Evolutionary conservation across 2,113 vertebrate species (phyloP), one percentile per base, ranked within the genome.

Genomic region (Ardeotis arabs): DNA sequence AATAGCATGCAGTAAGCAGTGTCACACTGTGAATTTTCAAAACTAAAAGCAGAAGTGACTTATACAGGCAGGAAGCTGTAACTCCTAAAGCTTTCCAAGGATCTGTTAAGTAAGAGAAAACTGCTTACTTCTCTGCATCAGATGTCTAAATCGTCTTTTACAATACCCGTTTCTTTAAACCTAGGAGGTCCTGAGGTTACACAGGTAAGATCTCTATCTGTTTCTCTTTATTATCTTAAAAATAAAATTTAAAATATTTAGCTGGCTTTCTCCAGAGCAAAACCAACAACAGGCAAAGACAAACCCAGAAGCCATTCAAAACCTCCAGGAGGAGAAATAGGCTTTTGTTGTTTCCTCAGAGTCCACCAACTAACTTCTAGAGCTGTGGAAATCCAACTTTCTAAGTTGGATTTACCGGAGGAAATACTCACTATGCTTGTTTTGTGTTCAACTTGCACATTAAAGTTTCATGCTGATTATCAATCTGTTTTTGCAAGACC

Each of bases 1-100:
- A 98, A 98, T 98, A 98, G 97, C 96, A 80, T 13, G 68, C 96
- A 97, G 84, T 87, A 67, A 95, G 97, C 97, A 97, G 88, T 85
- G 96, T 97, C 97, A 96, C 89, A 96, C 94, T 97, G 95, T 88
- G 92, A 96, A 87, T 90, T 96, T 96, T 96, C 97, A 96, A 96
- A 95, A 94, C 95, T 95, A 76, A 97, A 96, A 88, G 96, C 84
- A 85, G 91, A 96, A 95, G 93, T 77, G 70, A 84, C 94, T 97
- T 96, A 81, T 45, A 92, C 94, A 93, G 88, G 45, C 96, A 97
- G 92, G 84, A 83, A 76, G 94, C 94, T 93, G 86, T 69, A 91
- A 76, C 77, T 95, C 84, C 27, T 44, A 67, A 85, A 91, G 62
- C 50, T 95, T 87, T 89, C 62, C 5, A 6, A 89, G 87, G 73